phyloP scores from a whole-genome alignment of 2,888 invertebrate genomes.

The Erebia aethiops region DNA sequence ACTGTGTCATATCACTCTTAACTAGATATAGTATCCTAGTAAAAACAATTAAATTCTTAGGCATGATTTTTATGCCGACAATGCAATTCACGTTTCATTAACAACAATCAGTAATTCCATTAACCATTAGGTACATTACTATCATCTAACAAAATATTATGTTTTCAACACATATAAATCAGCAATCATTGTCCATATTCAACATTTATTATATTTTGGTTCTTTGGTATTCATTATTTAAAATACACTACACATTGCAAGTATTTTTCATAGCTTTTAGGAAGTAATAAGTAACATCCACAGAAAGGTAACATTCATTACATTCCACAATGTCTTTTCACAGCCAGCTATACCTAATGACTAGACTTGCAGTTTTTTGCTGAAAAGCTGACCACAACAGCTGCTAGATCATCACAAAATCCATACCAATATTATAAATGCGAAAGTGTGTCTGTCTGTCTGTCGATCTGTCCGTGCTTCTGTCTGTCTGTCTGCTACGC shows the following conservation, averaged over 20 bases:
- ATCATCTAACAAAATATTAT: conserved; percentile 7
- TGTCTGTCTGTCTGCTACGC: no score
- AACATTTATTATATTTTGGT: conserved; percentile 23
- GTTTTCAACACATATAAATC: conserved; percentile 19
- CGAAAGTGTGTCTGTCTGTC: no score
- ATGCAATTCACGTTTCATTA: no score
- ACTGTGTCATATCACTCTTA: neutral
- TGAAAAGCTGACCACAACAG: neutral
- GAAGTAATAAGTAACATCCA: conserved; percentile 3
- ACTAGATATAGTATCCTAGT: no score
- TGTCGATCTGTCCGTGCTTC: no score
- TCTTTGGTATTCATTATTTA: conserved; percentile 23
- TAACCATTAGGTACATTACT: neutral
- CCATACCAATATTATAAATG: neutral
- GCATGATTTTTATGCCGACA: no score
- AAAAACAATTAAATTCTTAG: neutral
- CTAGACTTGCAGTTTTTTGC: conserved; percentile 55
- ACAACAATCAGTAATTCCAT: neutral
- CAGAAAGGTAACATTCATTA: conserved; percentile 20
- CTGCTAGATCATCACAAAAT: neutral
- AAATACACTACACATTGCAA: conserved; percentile 11
- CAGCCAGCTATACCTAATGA: conserved; percentile 72
- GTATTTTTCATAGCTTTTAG: neutral
- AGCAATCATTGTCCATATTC: conserved; percentile 17
- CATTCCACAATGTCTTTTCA: conserved; percentile 64